These are phyloP conservation scores for Nebria salina DNA, from an alignment of 2,888 invertebrate species.

Conservation along the genomic window DNA sequence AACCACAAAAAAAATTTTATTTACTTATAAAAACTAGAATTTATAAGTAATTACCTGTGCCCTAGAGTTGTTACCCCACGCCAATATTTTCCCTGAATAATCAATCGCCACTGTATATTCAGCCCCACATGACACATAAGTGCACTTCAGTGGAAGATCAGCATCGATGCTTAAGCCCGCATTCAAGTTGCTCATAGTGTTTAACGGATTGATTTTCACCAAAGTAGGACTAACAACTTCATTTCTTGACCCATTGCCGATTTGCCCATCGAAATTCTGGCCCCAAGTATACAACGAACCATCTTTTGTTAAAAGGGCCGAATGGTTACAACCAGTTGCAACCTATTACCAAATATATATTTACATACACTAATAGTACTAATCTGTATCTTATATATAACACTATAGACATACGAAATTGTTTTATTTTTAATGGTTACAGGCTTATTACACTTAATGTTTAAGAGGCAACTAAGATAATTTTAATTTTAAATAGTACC, in stretches of 20 bases:
- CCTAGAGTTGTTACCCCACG: conserved; percentile 78
- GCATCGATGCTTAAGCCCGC: conserved; percentile 43
- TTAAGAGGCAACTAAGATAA: no score
- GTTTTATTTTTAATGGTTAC: no score
- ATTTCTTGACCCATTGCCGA: conserved; percentile 77
- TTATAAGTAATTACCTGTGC: conserved; percentile 66
- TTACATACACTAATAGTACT: conserved; percentile 32
- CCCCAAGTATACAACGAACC: conserved; percentile 87
- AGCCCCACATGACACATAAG: conserved; percentile 74
- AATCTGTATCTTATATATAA: conserved; percentile 23
- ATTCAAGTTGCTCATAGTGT: conserved; percentile 44
- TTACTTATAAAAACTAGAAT: background rate
- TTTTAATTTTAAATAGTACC: conserved; percentile 59
- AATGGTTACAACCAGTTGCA: conserved; percentile 85
- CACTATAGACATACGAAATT: conserved; percentile 4
- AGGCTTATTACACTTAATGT: no score
- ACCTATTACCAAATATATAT: conserved; percentile 56
- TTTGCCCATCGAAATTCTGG: conserved; percentile 88
- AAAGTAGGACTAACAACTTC: conserved; percentile 69
- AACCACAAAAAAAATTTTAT: conserved; percentile 46
- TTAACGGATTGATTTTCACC: conserved; percentile 63
- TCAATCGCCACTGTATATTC: conserved; percentile 80
- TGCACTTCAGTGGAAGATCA: conserved; percentile 46
- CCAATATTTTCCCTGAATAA: conserved; percentile 73
- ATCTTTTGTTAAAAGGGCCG: conserved; percentile 75